Evolutionary conservation across 2,797 vertebrate genomes (phyloP).

Genomic region (Pitangus sulphuratus): DNA sequence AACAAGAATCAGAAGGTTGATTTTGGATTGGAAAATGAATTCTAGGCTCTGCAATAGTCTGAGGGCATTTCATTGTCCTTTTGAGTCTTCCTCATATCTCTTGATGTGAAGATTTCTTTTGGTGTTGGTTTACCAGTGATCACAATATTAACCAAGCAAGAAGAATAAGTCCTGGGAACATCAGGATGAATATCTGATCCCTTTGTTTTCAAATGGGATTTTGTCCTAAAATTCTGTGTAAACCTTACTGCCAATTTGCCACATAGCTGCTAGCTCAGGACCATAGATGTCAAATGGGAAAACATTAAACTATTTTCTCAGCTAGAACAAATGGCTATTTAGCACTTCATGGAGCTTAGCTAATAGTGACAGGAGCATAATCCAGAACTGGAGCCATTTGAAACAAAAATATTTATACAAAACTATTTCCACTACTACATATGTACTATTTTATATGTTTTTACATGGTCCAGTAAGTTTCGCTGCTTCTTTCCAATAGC

Average conservation of each 20-base stretch:
- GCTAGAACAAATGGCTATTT: background rate
- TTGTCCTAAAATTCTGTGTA: background rate
- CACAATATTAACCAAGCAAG: background rate
- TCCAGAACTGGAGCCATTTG: background rate
- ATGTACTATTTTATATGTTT: background rate
- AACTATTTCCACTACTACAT: background rate
- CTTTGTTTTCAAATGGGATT: background rate
- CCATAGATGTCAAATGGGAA: background rate
- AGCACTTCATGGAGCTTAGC: background rate
- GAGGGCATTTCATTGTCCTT: background rate
- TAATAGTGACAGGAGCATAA: background rate
- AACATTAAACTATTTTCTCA: background rate
- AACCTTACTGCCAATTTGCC: fast-evolving
- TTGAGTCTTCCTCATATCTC: background rate
- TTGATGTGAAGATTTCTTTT: background rate
- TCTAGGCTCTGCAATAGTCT: background rate
- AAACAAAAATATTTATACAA: background rate
- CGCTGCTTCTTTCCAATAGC: background rate
- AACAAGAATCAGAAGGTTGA: background rate
- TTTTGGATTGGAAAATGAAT: background rate
- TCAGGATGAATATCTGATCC: background rate
- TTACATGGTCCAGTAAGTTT: background rate
- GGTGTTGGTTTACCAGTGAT: background rate
- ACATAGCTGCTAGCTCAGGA: background rate
- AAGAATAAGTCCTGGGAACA: background rate